Base-by-base conservation (phyloP, 1,140 invertebrate genomes). In the Eumeta japonica region DNA sequence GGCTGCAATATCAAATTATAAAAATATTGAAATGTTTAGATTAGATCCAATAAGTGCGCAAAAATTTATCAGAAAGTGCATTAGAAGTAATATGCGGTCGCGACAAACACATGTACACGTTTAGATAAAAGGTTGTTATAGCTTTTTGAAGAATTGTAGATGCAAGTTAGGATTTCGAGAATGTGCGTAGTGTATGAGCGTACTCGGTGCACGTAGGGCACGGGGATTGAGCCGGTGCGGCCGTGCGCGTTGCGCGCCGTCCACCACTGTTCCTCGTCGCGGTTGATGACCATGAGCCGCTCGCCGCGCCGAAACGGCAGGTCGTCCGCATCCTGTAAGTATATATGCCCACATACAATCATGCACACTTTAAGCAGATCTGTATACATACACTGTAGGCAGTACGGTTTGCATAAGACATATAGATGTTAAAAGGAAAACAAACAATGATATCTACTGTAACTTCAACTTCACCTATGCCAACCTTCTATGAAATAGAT, bases 251-350 rank as follows among this genome's bases (percentile, higher is more conserved):
- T 98, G 50, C 83, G 83, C 2, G 95, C 95, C 37, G 92, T 94
- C 94, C 94, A 97, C 94, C 94, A 97, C 55, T 94, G 89, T 35
- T 95, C 92, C 76, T 99, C 95, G 65, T 98, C 94, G 70, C 97
- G 94, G 37, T 87, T 88, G 39, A 98, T 83, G 35, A 99, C 82
- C 48, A 96, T 81, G 35, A 97, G 77, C 50, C 94, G 83, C 68
- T 99, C 96, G 15, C 93, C 94, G 77, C 90, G 92, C 52, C 86
- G 87, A 75, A 98, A 99, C 9, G 93, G 92, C 41, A 98, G 81
- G 76, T 99, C 96, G 60, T 98, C 94, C 30, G 84, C 84, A 74
- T 97, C 94, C 83, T 95, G 62, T 4, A 74, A 73, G 51, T 43
- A 28, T 27, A 39, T 18, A 29, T 7, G 5, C n/a, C 20, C 5